Evolutionary conservation across 2,797 vertebrate genomes (phyloP), one percentile per base, ranked within the genome.

Genomic region (Buceros bicornis): DNA sequence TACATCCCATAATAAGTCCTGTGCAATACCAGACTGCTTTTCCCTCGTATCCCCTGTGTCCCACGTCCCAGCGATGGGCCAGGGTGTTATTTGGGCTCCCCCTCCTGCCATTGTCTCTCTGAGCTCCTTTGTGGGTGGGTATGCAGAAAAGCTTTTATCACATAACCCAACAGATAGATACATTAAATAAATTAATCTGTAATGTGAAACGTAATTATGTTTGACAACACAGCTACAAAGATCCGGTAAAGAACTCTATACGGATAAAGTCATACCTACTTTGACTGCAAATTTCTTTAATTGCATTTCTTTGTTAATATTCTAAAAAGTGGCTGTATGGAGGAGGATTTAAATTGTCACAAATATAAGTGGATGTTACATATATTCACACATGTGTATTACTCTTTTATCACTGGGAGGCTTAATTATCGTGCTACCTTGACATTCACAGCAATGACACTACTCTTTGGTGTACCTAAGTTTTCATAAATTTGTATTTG

Each of bases 301-400:
- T 4, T 43, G 4, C 13, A 4, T 43, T 40, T 74, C 11, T 85
- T 73, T 17, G 53, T 20, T 22, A 69, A 57, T 69, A 40, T 62
- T 86, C 43, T 28, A 77, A 90, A 93, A 57, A 35, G 26, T 78
- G 19, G 1, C 22, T 66, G 12, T n/a, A 57, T 7, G 10, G 13
- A 70, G 13, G 89, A 90, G 56, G 16, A 48, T 71, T 87, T 77
- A 40, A 91, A 61, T 29, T 10, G 12, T 42, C 29, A 21, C 7
- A 92, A 60, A 37, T 48, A 56, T 21, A 50, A 79, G 53, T 2
- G 33, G 26, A 62, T 26, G 22, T 14, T 73, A 13, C 10, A 6
- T 22, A 40, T 26, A 37, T 6, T 72, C 53, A 79, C 10, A 18
- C 0, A 0, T n/a, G 6, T 11, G 18, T 26, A 33, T 2, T 82